phyloP scores from a whole-genome alignment of 1,140 invertebrate genomes.

The Pseudomyrmex concolor region DNA sequence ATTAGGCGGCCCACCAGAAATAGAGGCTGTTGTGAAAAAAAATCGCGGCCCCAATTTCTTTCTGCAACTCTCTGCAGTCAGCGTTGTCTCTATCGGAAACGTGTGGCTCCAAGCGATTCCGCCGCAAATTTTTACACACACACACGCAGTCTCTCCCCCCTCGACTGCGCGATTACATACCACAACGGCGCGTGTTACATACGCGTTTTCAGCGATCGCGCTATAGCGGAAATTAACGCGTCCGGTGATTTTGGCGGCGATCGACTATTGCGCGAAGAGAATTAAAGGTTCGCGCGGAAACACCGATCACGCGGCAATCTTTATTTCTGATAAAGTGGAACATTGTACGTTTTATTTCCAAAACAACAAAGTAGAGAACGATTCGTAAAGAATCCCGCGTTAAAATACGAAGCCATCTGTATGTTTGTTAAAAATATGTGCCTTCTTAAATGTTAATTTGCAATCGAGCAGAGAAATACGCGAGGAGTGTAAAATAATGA shows the following conservation, averaged over 20 bases:
- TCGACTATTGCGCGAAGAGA: not conserved
- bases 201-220: not conserved
- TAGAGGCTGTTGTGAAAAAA: slow-evolving; percentile 24
- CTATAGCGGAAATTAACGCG: not conserved
- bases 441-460: not conserved
- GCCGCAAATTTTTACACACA: not conserved
- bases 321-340: no score
- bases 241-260: no score
- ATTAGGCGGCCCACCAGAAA: slow-evolving; percentile 52
- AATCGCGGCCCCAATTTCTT: slow-evolving; percentile 38
- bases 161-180: not conserved
- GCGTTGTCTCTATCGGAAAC: not conserved
- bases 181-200: not conserved
- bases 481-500: not conserved
- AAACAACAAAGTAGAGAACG: no score
- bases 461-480: not conserved
- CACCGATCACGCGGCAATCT: not conserved
- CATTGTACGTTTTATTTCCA: not conserved
- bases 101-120: not conserved
- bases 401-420: not conserved
- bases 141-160: no score
- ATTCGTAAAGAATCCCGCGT: not conserved
- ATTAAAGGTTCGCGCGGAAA: not conserved
- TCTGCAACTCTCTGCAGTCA: slow-evolving; percentile 10
- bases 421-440: not conserved